Evolutionary conservation across 2,797 vertebrate species (phyloP), one percentile per base, ranked within the genome.

Genomic region (Strix occidentalis): DNA sequence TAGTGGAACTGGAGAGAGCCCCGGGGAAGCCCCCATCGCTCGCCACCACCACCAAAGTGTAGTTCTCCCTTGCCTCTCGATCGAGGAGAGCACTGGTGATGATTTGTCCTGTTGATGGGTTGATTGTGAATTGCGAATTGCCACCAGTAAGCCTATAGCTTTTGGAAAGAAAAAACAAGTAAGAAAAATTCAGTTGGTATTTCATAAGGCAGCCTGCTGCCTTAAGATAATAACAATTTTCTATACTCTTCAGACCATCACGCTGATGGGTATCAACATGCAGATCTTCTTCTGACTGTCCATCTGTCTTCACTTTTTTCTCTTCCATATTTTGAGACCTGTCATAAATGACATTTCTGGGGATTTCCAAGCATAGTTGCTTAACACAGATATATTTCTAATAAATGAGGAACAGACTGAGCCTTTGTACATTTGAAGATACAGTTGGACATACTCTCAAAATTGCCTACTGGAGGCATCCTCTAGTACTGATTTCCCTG

Each of bases 61-160:
- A 99, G 97, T 98, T 99, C 91, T 98, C 98, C 68, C 98, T 98
- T 0, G 96, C 96, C 89, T 99, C 99, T 50, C 99, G 98, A 96
- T 99, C 99, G 5, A 99, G 97, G 89, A 99, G 96, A 5, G 99
- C 98, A 33, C 99, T 99, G 95, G 99, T 99, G 97, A 99, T 99
- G 96, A 99, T 99, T 95, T 99, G 99, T 35, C 99, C 99, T 1
- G 99, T 99, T 9, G 99, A 99, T 1, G 99, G 99, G 98, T 99
- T 99, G 97, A 99, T 99, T 66, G 99, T 99, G 97, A 99, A 99
- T 75, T 99, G 99, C 0, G 99, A 98, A 58, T 99, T 98, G 65
- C 99, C 99, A 28, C 99, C 99, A 1, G 70, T 98, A 91, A 99
- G 97, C 78, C 98, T 99, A 95, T 99, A 99, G 96, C 99, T 99